phyloP scores from a whole-genome alignment of 2,797 vertebrate genomes.

The Staurois parvus region DNA sequence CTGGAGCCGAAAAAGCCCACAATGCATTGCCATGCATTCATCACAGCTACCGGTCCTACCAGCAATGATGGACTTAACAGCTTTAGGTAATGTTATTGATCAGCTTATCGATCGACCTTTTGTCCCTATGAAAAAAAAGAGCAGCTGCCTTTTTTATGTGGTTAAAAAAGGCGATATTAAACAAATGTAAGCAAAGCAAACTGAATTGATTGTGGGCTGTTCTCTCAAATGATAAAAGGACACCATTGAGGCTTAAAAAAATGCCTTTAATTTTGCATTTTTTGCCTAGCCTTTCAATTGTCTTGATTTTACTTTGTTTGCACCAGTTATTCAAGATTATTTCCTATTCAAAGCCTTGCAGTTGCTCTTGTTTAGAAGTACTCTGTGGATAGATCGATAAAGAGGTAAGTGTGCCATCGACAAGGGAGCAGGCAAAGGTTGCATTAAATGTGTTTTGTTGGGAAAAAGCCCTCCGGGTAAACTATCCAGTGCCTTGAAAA shows the following conservation, averaged over 20 bases:
- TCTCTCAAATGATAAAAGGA: not conserved
- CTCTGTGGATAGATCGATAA: too few relatives aligned
- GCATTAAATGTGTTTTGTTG: too few relatives aligned
- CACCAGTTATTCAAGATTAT: not conserved
- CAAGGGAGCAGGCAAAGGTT: too few relatives aligned
- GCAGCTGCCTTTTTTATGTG: not conserved
- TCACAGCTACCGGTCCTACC: not conserved
- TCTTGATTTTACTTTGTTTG: not conserved
- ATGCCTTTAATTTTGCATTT: not conserved
- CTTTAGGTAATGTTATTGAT: constrained; percentile 45
- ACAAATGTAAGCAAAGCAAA: not conserved
- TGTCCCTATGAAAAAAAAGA: constrained; percentile 6
- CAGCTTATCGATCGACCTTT: constrained; percentile 21
- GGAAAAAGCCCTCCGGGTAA: too few relatives aligned
- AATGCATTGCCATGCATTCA: constrained; percentile 34
- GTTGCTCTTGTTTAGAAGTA: not conserved
- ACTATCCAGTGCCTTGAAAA: too few relatives aligned
- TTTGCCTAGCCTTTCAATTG: not conserved
- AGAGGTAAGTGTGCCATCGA: too few relatives aligned
- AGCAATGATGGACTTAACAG: constrained; percentile 32
- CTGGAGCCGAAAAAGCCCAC: constrained; percentile 31
- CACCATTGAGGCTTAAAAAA: not conserved
- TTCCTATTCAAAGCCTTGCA: not conserved
- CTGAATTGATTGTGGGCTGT: not conserved
- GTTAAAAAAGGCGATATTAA: not conserved